Conservation (phyloP, 2,888 invertebrate species). For the Leucozona laternaria region DNA sequence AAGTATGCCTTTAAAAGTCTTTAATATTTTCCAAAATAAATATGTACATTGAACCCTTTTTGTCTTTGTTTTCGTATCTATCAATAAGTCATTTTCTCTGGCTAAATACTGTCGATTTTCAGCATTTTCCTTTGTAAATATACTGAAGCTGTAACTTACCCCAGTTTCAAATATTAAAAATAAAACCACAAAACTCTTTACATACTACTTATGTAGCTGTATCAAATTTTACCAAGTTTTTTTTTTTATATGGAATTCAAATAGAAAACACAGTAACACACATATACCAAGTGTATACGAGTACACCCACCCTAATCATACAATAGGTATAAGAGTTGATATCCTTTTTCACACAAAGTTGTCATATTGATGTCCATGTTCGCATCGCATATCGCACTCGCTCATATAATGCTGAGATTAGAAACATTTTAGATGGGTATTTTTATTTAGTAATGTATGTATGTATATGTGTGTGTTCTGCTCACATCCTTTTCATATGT, state of each 20-base stretch:
- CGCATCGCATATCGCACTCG: conserved; percentile 24
- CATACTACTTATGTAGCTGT: conserved; percentile 25
- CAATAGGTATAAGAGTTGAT: neutral
- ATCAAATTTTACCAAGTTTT: conserved; percentile 9
- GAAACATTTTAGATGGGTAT: conserved; percentile 53
- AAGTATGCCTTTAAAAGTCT: neutral
- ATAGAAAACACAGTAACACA: neutral
- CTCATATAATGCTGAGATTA: conserved; percentile 56
- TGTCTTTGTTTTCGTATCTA: neutral
- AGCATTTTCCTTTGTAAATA: neutral
- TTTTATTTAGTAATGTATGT: neutral
- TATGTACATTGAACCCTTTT: neutral
- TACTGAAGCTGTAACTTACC: neutral
- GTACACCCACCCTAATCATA: conserved; percentile 6
- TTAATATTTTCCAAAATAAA: neutral
- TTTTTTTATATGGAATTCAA: neutral
- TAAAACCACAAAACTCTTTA: conserved; percentile 20
- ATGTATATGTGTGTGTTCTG: neutral
- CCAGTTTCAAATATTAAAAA: neutral
- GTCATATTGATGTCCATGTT: conserved; percentile 44
- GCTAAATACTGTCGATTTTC: neutral
- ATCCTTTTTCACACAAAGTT: conserved; percentile 47
- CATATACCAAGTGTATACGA: neutral
- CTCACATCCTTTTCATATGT: neutral
- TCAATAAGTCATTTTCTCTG: neutral